A percentile compares a stretch with the other conserved stretches of the same genome.
phyloP scores from a whole-genome alignment of 2,113 vertebrate genomes.

The Odocoileus hemionus region DNA sequence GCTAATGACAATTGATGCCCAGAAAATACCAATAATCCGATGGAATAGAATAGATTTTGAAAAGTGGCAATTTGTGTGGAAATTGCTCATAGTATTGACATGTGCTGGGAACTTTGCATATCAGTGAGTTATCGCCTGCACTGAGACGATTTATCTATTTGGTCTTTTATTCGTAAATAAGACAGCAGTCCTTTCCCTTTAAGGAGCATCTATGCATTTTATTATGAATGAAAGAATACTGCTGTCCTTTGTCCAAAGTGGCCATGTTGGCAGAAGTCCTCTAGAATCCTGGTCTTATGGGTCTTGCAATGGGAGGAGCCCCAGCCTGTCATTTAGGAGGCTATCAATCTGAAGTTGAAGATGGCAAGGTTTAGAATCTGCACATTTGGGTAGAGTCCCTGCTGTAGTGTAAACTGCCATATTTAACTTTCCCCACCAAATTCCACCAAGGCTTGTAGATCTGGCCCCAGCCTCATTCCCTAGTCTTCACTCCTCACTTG shows the following conservation, averaged over 20 bases:
- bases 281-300: background rate
- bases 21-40: background rate
- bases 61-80: slow-evolving; percentile 22
- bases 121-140: background rate
- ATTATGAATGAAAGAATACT: background rate
- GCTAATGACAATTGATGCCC: slow-evolving; percentile 16
- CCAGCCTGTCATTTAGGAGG: background rate
- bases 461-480: background rate
- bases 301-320: background rate
- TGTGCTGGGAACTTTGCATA: background rate
- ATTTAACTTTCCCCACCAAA: background rate
- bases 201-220: background rate
- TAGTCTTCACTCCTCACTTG: background rate
- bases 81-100: background rate
- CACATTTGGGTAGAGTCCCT: background rate
- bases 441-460: background rate
- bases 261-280: background rate
- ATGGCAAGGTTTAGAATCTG: background rate
- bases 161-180: slow-evolving; percentile 21
- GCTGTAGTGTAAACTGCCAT: too few relatives aligned
- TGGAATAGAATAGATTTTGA: slow-evolving; percentile 22
- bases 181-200: background rate
- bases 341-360: background rate
- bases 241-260: background rate
- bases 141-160: slow-evolving; percentile 7